Evolutionary conservation across 2,888 invertebrate species (phyloP).

Genomic region (Phanerotoma sp.): DNA sequence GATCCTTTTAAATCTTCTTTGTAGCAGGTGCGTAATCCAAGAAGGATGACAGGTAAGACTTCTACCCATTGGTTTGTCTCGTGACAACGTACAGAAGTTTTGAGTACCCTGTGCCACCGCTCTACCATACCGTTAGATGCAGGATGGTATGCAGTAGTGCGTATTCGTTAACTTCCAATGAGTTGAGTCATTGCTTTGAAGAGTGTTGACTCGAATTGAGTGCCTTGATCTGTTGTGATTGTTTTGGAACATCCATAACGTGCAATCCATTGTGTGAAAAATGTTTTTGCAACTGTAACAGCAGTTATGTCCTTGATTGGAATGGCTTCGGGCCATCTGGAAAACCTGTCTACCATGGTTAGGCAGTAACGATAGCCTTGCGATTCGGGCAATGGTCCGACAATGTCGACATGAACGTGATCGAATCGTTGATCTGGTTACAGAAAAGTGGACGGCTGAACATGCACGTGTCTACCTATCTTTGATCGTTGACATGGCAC

Average conservation of each 20-base stretch:
- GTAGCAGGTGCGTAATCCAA: slow-evolving; percentile 24
- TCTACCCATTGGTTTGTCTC: no score
- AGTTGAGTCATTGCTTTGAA: slow-evolving; percentile 30
- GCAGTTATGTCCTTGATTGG: slow-evolving; percentile 31
- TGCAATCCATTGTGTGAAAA: slow-evolving; percentile 40
- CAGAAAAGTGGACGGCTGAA: slow-evolving; percentile 32
- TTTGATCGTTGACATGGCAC: slow-evolving; percentile 44
- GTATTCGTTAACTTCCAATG: slow-evolving; percentile 26
- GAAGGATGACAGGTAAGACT: slow-evolving; percentile 30
- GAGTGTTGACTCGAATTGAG: slow-evolving; percentile 37
- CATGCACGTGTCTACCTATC: slow-evolving; percentile 35
- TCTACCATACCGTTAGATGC: slow-evolving; percentile 39
- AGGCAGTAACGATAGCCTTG: slow-evolving; percentile 44
- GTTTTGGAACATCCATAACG: slow-evolving; percentile 40
- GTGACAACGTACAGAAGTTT: slow-evolving; percentile 22
- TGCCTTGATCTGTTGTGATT: slow-evolving; percentile 43
- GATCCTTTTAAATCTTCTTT: no score
- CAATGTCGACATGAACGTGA: slow-evolving; percentile 47
- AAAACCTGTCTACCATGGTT: slow-evolving; percentile 44
- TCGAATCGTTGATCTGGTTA: slow-evolving; percentile 40
- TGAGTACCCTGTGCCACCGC: slow-evolving; percentile 20
- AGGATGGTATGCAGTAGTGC: slow-evolving; percentile 37
- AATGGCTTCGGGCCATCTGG: slow-evolving; percentile 38
- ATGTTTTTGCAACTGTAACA: slow-evolving; percentile 24
- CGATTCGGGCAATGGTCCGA: slow-evolving; percentile 43